Evolutionary conservation across 2,113 vertebrate genomes (phyloP).

Genomic region (Cyprinodon tularosa): DNA sequence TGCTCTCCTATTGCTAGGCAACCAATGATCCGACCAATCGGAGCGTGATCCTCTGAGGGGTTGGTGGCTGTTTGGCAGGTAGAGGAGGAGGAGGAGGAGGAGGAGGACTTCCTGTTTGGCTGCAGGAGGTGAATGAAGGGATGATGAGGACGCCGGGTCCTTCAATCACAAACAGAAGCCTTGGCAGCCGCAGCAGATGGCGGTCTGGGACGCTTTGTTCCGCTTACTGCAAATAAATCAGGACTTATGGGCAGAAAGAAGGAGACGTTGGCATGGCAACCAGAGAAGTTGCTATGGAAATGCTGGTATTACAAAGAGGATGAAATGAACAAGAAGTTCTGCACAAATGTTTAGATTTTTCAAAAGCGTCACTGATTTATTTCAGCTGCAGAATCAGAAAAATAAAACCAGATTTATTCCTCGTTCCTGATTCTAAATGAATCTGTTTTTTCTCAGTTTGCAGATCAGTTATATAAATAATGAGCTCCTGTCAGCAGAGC

Average conservation of each 20-base stretch:
- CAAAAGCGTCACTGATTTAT: background rate
- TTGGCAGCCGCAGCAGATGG: conserved; percentile 39
- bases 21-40: conserved; percentile 51
- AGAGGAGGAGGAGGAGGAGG: background rate
- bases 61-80: background rate
- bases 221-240: conserved; percentile 38
- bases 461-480: conserved; percentile 5
- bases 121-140: background rate
- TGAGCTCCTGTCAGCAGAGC: conserved; percentile 13
- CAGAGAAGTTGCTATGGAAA: conserved; percentile 64
- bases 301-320: conserved; percentile 40
- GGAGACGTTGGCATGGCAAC: conserved; percentile 62
- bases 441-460: no score
- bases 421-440: no score
- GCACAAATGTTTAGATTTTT: background rate
- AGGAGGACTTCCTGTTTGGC: no score
- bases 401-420: background rate
- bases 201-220: conserved; percentile 30
- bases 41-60: conserved; percentile 12
- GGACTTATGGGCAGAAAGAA: conserved; percentile 19
- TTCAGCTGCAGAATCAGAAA: background rate
- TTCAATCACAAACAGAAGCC: conserved; percentile 15
- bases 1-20: conserved; percentile 56
- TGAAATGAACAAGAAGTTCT: conserved; percentile 11
- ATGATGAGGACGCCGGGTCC: background rate